Evolutionary conservation across 2,888 invertebrate genomes (phyloP), one percentile per base, ranked within the genome.

Genomic region (Melanophora roralis): DNA sequence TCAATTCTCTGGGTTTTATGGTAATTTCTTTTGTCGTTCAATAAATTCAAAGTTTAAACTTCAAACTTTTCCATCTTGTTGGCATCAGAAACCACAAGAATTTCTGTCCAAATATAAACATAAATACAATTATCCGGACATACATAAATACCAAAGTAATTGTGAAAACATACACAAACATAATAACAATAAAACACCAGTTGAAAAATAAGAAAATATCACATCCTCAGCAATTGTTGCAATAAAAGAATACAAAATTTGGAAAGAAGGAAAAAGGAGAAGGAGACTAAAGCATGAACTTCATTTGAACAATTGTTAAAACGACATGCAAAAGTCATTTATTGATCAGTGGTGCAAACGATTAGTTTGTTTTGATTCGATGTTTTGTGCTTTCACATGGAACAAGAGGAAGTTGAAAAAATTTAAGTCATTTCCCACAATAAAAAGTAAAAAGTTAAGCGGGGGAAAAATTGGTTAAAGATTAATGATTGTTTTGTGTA

Each of bases 71-170:
- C 47, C 40, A 59, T 59, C 9, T 49, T 65, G 67, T 65, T 71
- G 64, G 64, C 69, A 77, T n/a, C 36, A 51, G 12, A 21, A 57
- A 71, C 64, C 62, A 77, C 64, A 77, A 34, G 64, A 64, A 49
- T 45, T 71, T 71, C 69, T 57, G 64, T 19, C 23, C 14, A 43
- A 57, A 34, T 34, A 55, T 14, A 75, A 47, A 36, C 21, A 14
- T 12, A 21, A 36, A 36, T 11, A 6, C 11, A n/a, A 21, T 7
- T 21, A 38, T 0, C 43, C 11, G 38, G 1, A 32, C 38, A 38
- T 4, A 19, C 16, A 11, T 11, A 34, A 5, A 27, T 27, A 19
- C 21, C 23, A n/a, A n/a, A n/a, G 45, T 7, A 27, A 3, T 5
- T 27, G 27, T 27, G 6, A 3, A 27, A 9, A 11, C 21, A 19